These are phyloP conservation scores for Brachyopa scutellaris DNA, from an alignment of 2,888 invertebrate species.

Conservation along the genomic window DNA sequence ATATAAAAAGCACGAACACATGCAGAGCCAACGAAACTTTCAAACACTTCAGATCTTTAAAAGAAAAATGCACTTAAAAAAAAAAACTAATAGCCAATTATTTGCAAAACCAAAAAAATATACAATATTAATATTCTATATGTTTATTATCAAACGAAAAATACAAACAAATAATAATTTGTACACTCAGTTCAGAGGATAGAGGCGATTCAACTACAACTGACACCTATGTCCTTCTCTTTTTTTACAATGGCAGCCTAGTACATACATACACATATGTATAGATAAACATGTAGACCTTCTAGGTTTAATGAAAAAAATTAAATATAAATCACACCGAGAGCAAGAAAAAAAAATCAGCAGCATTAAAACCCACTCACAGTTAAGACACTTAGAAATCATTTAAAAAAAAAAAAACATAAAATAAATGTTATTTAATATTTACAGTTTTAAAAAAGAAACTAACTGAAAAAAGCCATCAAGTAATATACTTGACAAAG, in stretches of 20 bases:
- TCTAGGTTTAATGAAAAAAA: conserved; percentile 23
- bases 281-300: conserved; percentile 26
- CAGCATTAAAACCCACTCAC: conserved; percentile 64
- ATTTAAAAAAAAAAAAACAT: conserved; percentile 13
- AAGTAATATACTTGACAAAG: conserved; percentile 50
- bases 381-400: conserved; percentile 57
- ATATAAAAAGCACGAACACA: not conserved
- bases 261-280: not conserved
- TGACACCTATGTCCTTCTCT: conserved; percentile 62
- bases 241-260: conserved; percentile 51
- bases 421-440: conserved; percentile 3
- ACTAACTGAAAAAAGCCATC: conserved; percentile 40
- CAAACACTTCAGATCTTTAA: too few species aligned
- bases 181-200: conserved; percentile 67
- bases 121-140: too few species aligned
- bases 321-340: conserved; percentile 43
- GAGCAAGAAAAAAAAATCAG: conserved; percentile 55
- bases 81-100: not conserved
- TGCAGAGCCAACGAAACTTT: too few species aligned
- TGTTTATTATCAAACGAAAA: not conserved
- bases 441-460: conserved; percentile 41
- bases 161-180: conserved; percentile 27
- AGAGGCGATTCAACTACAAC: conserved; percentile 59
- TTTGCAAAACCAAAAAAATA: conserved; percentile 28
- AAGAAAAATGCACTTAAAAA: not conserved